Evolutionary conservation across 2,113 vertebrate genomes (phyloP), one percentile per base, ranked within the genome.

Genomic region (Pterocles orientalis): DNA sequence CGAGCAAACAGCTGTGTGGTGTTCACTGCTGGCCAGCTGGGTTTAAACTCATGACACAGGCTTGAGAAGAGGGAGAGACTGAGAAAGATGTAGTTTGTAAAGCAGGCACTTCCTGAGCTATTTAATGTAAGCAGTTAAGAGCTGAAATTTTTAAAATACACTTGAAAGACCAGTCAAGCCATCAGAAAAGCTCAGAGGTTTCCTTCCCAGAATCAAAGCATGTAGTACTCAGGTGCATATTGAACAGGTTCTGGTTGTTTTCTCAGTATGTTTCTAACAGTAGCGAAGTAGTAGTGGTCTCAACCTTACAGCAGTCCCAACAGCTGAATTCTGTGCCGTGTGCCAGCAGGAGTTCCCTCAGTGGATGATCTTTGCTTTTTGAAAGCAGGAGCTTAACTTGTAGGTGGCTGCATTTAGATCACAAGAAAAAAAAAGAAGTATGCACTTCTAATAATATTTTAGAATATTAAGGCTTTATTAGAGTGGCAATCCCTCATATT

Each of bases 221-320:
- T 1, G 3, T 11, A 21, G 23, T n/a, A 9, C 17, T 82, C 8
- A 17, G 1, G 26, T 66, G n/a, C 23, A 7, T 10, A 2, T 36
- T 39, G 36, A 39, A 24, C 21, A 10, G 25, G 36, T 66, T 34
- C 10, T 41, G 39, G 2, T 21, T 39, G 25, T 45, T 50, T n/a
- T 41, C 65, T 66, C 47, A 14, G 14, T 48, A 5, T 9, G 18
- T 56, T 62, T 62, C 36, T 23, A 51, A 58, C 16, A 18, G 34
- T 17, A 29, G 45, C 3, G 4, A 31, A 58, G 48, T 12, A 36
- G 68, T 26, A 17, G 71, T 1, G 0, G 7, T 33, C 54, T 53
- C 53, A 34, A 1, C n/a, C 39, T 41, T 53, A 31, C 5, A 25
- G 58, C 0, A 1, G 7, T 24, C 33, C 33, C 36, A 53, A 10